Conservation (phyloP, 2,113 vertebrate species). For the Cheirogaleus medius region DNA sequence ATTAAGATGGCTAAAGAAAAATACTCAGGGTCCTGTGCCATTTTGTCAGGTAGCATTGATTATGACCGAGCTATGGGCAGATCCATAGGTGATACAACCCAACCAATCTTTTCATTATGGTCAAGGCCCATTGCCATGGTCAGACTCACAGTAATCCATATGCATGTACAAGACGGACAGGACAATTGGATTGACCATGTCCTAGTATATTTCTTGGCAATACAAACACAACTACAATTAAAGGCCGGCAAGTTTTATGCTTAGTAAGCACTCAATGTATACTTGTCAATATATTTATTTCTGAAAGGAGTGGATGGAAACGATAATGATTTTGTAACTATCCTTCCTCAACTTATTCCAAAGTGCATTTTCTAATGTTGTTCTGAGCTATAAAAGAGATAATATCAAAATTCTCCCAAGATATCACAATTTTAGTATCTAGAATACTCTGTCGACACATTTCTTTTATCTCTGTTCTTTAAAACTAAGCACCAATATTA, state of each 20-base stretch:
- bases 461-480: neutral
- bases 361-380: neutral
- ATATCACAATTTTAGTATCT: neutral
- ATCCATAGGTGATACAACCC: neutral
- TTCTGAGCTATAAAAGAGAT: neutral
- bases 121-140: neutral
- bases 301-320: neutral
- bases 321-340: neutral
- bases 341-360: neutral
- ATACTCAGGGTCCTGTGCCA: neutral
- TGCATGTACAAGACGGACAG: neutral
- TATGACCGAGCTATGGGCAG: no score
- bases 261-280: neutral
- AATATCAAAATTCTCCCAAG: neutral
- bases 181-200: neutral
- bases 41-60: neutral
- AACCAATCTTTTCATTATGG: neutral
- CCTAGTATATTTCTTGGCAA: neutral
- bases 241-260: neutral
- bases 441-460: neutral
- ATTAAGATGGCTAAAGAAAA: neutral
- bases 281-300: neutral
- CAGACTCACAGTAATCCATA: neutral
- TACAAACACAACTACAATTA: neutral
- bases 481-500: constrained; percentile 45